Conservation (phyloP, 2,113 vertebrate species). For the Oreochromis spilurus region DNA sequence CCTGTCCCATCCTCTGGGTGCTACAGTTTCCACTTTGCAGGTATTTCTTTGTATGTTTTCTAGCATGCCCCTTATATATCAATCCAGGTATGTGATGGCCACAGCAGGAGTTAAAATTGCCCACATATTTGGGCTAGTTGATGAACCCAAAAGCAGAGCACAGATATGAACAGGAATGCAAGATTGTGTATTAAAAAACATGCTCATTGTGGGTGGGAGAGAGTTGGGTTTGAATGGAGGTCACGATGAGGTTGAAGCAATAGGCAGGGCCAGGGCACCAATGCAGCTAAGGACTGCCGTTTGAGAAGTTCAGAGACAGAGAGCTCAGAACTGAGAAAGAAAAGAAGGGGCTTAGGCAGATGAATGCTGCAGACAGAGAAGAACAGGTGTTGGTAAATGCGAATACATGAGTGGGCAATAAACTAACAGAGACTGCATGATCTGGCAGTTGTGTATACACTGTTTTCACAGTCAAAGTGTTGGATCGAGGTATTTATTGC, state of each 20-base stretch:
- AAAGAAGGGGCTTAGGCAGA: not conserved
- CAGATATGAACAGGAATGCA: not conserved
- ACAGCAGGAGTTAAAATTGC: not conserved
- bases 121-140: not conserved
- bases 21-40: slow-evolving; percentile 21
- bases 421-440: not conserved
- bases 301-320: not conserved
- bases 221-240: not conserved
- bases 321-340: not conserved
- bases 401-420: not conserved
- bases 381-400: not conserved
- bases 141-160: not conserved
- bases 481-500: not conserved
- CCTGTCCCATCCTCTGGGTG: slow-evolving; percentile 50
- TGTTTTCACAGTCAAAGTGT: not conserved
- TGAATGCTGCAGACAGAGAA: not conserved
- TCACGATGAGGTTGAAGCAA: not conserved
- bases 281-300: not conserved
- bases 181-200: not conserved
- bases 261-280: not conserved
- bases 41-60: slow-evolving; percentile 6
- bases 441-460: not conserved
- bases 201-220: not conserved
- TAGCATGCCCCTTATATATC: not conserved
- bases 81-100: not conserved